Base-by-base conservation (phyloP, 35 echinoderm and acorn worm genomes). In the Apostichopus californicus region DNA sequence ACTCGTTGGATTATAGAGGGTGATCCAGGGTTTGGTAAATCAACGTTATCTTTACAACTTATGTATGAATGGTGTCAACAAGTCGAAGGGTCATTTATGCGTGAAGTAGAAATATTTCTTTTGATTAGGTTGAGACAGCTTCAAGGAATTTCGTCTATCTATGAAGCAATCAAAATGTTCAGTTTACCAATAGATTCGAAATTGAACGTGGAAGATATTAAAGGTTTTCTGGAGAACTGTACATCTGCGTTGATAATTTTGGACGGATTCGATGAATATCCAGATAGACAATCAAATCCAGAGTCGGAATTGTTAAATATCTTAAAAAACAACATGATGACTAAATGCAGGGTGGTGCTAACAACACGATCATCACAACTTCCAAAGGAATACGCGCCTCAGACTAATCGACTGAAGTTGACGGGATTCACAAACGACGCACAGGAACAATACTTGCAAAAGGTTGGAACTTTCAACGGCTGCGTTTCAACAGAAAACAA, bases 91-190 rank as follows among this genome's bases (percentile, higher is more conserved):
- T 55, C 79, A 9, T 82, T 0, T 7, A 22, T 82, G 24, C 8
- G 55, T 53, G 14, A 55, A 15, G 46, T 54, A 0, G 79, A 82
- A 10, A 82, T 82, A 15, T 55, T 22, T 7, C 9, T 82, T 7
- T 15, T 82, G 5, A 6, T 82, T 23, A 53, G 24, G 10, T 14
- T 82, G 0, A 53, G 79, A 15, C 79, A 82, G 17, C 13, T 26
- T 7, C 25, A 55, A 82, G 18, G 14, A 2, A 26, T 82, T 54
- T 17, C 6, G 5, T 82, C 79, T 12, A 55, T 82, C 18, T 82
- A 54, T 82, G 14, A 82, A 82, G 79, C 79, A 10, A 26, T 82
- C 8, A 82, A 82, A 82, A 34, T 11, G 18, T 80, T 80, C 24
- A 13, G 23, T 13, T 12, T 80, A 80, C 78, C 78, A 5, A 80